These are phyloP conservation scores for Phodopus roborovskii DNA, from an alignment of 2,113 vertebrate species.

Conservation along the genomic window DNA sequence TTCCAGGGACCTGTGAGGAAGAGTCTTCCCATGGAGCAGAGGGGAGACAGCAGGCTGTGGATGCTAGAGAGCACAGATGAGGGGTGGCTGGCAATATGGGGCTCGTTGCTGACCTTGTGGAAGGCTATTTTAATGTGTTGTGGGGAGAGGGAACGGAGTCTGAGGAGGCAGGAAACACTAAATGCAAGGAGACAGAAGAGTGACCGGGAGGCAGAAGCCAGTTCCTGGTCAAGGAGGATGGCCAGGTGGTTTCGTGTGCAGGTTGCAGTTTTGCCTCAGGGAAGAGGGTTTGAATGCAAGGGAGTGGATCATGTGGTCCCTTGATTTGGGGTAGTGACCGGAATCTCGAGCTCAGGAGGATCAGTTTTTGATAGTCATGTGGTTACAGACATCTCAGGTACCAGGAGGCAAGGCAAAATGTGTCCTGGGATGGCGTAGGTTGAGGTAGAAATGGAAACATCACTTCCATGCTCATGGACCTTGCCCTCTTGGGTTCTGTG, in stretches of 20 bases:
- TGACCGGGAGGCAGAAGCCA: not conserved
- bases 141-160: not conserved
- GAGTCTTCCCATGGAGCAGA: not conserved
- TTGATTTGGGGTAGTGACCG: not conserved
- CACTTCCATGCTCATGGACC: not conserved
- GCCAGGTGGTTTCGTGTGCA: not conserved
- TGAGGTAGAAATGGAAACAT: not conserved
- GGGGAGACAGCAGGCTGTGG: not conserved
- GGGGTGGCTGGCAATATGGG: not conserved
- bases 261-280: not conserved
- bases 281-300: not conserved
- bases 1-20: not conserved
- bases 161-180: not conserved
- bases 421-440: not conserved
- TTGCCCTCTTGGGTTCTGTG: not conserved
- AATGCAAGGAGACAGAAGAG: not conserved
- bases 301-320: not conserved
- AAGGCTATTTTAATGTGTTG: not conserved
- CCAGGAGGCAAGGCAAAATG: not conserved
- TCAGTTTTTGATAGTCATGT: not conserved
- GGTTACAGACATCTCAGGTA: not conserved
- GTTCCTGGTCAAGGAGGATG: not conserved
- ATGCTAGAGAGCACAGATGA: not conserved
- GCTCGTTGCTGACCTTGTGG: not conserved
- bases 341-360: not conserved